Percentiles rank a stretch among this genome's conserved stretches.
Conservation (phyloP, 1,140 invertebrate genomes). For the Scaptodrosophila lebanonensis region DNA sequence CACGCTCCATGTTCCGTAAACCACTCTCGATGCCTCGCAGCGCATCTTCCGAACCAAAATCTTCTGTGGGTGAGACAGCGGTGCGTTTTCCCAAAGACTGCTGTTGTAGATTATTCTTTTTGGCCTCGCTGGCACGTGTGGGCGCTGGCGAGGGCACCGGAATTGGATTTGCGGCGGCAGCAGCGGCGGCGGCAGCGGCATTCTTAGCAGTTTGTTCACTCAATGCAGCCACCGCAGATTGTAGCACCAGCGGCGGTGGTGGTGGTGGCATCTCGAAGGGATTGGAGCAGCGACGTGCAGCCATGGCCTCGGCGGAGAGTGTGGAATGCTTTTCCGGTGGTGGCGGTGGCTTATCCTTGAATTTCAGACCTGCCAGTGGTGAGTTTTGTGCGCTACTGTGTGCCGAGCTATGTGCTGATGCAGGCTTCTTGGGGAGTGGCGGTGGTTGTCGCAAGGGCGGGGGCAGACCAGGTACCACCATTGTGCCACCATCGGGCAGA, state of each 20-base stretch:
- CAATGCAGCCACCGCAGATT: constrained; percentile 53
- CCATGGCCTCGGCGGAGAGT: constrained; percentile 52
- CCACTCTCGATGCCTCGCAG: constrained; percentile 75
- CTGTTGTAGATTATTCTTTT: constrained; percentile 50
- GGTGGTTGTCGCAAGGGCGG: constrained; percentile 58
- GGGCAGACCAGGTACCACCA: constrained; percentile 47
- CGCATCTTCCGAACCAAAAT: constrained; percentile 76
- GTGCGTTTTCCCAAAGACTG: neutral
- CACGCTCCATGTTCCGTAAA: constrained; percentile 74
- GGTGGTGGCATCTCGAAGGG: constrained; percentile 68
- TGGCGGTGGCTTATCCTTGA: constrained; percentile 66
- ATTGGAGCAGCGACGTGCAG: constrained; percentile 58
- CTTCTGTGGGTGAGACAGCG: constrained; percentile 63
- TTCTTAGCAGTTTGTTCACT: constrained; percentile 62
- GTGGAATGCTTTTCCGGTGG: constrained; percentile 64
- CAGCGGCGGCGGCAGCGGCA: constrained; percentile 9
- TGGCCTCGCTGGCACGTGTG: constrained; percentile 60
- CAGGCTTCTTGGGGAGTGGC: constrained; percentile 68
- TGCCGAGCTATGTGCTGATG: constrained; percentile 55
- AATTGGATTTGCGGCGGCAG: constrained; percentile 16
- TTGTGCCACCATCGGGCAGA: constrained; percentile 53
- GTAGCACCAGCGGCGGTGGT: constrained; percentile 47
- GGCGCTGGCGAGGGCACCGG: constrained; percentile 66
- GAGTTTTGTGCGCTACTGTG: constrained; percentile 74
- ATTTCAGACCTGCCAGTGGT: constrained; percentile 54